These are phyloP conservation scores for Drosophila mimica DNA, from an alignment of 2,888 invertebrate species.

Conservation along the genomic window DNA sequence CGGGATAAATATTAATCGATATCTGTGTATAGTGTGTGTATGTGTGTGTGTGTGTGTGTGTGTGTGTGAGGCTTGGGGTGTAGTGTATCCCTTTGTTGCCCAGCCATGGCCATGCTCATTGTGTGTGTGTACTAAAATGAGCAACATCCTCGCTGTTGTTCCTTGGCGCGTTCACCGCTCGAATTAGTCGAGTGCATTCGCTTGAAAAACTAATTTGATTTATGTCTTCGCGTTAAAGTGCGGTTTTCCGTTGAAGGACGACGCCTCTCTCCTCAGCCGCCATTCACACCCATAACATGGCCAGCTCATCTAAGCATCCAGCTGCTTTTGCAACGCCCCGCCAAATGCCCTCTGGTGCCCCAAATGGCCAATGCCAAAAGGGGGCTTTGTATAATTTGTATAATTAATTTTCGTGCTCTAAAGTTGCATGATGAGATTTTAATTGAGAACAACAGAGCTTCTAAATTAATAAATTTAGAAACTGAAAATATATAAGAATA, in stretches of 20 bases:
- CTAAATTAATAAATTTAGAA: not conserved
- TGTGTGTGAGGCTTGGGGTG: constrained; percentile 28
- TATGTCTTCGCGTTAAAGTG: constrained; percentile 75
- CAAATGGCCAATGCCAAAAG: constrained; percentile 15
- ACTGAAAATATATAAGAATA: not conserved
- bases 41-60: constrained; percentile 11
- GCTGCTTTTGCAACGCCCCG: constrained; percentile 66
- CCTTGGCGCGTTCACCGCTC: constrained; percentile 55
- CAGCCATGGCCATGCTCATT: constrained; percentile 9
- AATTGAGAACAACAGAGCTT: not conserved
- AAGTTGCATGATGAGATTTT: not conserved
- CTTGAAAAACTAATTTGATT: constrained; percentile 82
- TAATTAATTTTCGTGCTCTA: constrained; percentile 46
- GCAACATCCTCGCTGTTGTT: constrained; percentile 50
- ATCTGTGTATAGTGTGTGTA: constrained; percentile 33
- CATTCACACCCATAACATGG: constrained; percentile 66
- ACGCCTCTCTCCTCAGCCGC: constrained; percentile 44
- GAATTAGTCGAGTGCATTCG: constrained; percentile 80
- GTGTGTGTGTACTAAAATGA: constrained; percentile 55
- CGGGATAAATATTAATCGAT: constrained; percentile 76
- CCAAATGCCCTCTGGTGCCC: constrained; percentile 53
- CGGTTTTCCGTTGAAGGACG: constrained; percentile 49
- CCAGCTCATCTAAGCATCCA: constrained; percentile 42
- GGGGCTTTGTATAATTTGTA: constrained; percentile 23
- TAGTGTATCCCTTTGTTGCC: constrained; percentile 53